Evolutionary conservation across 2,888 invertebrate species (phyloP).

Genomic region (Himalopsyche kuldschensis): DNA sequence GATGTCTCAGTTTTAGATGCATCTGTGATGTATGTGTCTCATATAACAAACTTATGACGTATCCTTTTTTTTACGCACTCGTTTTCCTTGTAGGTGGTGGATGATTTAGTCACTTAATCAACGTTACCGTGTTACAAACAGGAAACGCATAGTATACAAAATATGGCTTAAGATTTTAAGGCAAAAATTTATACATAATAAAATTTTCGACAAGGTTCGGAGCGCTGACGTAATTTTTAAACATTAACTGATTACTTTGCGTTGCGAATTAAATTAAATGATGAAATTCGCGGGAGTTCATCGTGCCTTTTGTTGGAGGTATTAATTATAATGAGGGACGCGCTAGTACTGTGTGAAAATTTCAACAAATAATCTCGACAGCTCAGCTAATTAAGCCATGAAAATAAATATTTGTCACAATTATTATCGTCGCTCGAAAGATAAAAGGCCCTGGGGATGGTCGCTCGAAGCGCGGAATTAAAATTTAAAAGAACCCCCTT

Average conservation of each 20-base stretch:
- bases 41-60: too few species aligned
- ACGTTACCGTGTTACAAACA: too few species aligned
- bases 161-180: too few species aligned
- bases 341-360: not conserved
- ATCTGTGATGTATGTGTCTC: too few species aligned
- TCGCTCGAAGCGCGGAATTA: constrained; percentile 6
- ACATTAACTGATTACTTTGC: not conserved
- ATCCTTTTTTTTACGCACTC: too few species aligned
- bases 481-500: constrained; percentile 9
- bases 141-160: too few species aligned
- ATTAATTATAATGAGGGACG: not conserved
- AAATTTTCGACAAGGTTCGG: not conserved
- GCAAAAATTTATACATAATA: too few species aligned
- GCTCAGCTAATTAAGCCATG: constrained; percentile 21
- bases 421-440: constrained; percentile 18
- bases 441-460: not conserved
- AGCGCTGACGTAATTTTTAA: not conserved
- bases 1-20: too few species aligned
- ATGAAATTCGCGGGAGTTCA: not conserved
- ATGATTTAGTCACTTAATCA: too few species aligned
- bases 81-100: too few species aligned
- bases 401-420: constrained; percentile 32
- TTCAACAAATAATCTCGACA: constrained; percentile 5
- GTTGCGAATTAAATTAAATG: not conserved
- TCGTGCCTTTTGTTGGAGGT: not conserved